These are phyloP conservation scores for Aegithalos caudatus DNA, from an alignment of 2,113 vertebrate species.

Conservation along the genomic window DNA sequence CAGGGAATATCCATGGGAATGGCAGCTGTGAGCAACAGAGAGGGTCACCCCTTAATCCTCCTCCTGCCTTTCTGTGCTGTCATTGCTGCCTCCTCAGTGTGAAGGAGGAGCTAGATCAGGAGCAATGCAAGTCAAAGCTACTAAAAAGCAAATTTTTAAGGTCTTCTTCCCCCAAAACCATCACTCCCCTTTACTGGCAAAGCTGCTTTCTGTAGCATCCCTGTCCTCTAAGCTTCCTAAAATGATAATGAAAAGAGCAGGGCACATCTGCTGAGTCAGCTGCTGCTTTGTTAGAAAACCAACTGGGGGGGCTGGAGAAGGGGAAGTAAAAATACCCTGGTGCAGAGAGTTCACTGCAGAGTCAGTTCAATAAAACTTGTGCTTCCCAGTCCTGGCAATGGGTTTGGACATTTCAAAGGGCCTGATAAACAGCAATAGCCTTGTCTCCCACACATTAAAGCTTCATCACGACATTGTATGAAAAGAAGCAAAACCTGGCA, in stretches of 20 bases:
- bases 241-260: neutral
- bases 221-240: neutral
- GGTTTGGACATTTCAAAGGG: slow-evolving; percentile 70
- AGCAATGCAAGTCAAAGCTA: neutral
- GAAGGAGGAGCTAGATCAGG: neutral
- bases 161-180: neutral
- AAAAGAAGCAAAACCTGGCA: slow-evolving; percentile 67
- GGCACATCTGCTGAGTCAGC: slow-evolving; percentile 35
- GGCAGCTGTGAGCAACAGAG: neutral
- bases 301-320: rapidly evolving
- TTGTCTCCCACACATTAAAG: slow-evolving; percentile 72
- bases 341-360: slow-evolving; percentile 53
- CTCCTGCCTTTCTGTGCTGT: neutral
- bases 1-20: neutral
- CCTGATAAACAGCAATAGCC: slow-evolving; percentile 75
- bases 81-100: neutral
- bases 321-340: neutral
- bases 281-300: slow-evolving; percentile 9
- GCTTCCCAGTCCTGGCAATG: slow-evolving; percentile 51
- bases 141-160: neutral
- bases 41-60: neutral
- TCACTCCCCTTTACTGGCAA: neutral
- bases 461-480: slow-evolving; percentile 41
- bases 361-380: slow-evolving; percentile 61
- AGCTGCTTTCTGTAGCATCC: neutral